Evolutionary conservation across 2,888 invertebrate species (phyloP).

Genomic region (Scotopteryx bipunctaria): DNA sequence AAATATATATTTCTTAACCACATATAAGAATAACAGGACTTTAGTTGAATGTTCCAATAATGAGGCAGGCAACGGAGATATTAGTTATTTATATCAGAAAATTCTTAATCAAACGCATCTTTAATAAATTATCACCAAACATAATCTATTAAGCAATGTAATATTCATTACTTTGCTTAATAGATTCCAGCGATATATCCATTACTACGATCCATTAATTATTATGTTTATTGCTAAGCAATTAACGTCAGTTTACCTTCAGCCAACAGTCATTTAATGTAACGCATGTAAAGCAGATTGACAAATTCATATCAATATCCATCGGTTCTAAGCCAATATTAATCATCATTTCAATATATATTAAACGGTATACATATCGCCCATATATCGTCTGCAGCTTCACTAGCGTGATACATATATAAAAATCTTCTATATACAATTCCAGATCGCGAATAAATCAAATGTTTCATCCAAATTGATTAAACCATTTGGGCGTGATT

Average conservation of each 20-base stretch:
- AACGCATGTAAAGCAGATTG: conserved; percentile 5
- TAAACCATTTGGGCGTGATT: too few relatives aligned
- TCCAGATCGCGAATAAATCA: too few relatives aligned
- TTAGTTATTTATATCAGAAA: not conserved
- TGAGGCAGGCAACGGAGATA: too few relatives aligned
- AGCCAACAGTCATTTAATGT: conserved; percentile 13
- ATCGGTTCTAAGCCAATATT: not conserved
- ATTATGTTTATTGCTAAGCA: conserved; percentile 28
- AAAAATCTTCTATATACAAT: too few relatives aligned
- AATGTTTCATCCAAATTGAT: too few relatives aligned
- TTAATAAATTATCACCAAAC: not conserved
- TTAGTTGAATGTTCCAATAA: too few relatives aligned
- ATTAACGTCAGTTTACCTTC: conserved; percentile 21
- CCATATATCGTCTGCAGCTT: too few relatives aligned
- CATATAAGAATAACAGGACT: too few relatives aligned
- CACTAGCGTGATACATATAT: too few relatives aligned
- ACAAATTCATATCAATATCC: conserved; percentile 7
- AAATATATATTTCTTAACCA: not conserved
- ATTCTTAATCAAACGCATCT: not conserved
- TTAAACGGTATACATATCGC: too few relatives aligned
- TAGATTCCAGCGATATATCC: conserved; percentile 24
- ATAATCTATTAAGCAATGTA: not conserved
- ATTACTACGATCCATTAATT: conserved; percentile 30
- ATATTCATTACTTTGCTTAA: conserved; percentile 20
- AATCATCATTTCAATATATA: too few relatives aligned